Base-by-base conservation (phyloP, 2,888 invertebrate genomes). In the Mythimna impura region DNA sequence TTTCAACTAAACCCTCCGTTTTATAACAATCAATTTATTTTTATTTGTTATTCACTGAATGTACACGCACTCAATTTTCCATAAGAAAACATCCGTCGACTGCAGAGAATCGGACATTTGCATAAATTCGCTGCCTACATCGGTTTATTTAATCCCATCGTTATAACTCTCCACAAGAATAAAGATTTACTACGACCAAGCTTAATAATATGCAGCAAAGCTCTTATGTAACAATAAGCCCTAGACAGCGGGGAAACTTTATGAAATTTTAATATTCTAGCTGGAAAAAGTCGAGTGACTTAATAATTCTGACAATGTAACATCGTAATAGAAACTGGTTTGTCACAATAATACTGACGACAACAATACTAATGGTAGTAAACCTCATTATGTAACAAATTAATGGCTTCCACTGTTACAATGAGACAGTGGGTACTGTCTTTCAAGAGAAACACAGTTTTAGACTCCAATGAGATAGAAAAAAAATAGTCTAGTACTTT, bases 201-300 rank as follows among this genome's bases (percentile, higher is more conserved):
- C 91, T 93, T 93, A 93, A 93, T 92, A 93, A 90, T 89, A 91
- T 89, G 89, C 91, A 88, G 87, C 86, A 87, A 78, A 89, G 91
- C 89, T 91, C 86, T 89, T 90, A 91, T 88, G 88, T 90, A 92
- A 91, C 89, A 91, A 91, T 91, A 91, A 91, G 90, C 91, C 90
- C 91, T 89, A 91, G 89, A 90, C 87, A 86, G 89, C 88, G 88
- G 75, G 77, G 88, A 87, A 91, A 92, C 91, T 92, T 93, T 91
- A 90, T 93, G 91, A 93, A 94, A 92, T 91, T 93, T 94, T 94
- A 92, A 94, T 94, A 93, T 91, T 88, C 83, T 85, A 85, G 85
- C 86, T 86, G 87, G 86, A 86, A 89, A 89, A 90, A 88, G 66
- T 88, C 79, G 81, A 83, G 84, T 87, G 87, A 88, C 84, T 86